These are phyloP conservation scores for Spodoptera litura DNA, from an alignment of 1,140 invertebrate genomes.

Conservation along the genomic window DNA sequence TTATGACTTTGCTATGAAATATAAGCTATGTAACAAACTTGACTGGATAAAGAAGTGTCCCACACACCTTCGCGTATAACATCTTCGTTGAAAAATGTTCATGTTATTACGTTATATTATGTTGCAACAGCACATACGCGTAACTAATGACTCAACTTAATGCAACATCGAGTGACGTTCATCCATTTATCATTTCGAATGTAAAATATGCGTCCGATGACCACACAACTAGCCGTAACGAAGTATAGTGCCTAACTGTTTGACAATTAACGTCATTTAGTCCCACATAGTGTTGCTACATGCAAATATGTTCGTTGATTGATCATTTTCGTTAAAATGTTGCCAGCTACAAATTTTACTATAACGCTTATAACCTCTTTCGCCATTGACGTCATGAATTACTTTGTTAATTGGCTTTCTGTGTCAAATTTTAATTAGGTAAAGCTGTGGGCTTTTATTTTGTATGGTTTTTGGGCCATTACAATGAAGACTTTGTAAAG, in stretches of 20 bases:
- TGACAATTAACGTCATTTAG: slow-evolving; percentile 48
- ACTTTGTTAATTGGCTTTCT: neutral
- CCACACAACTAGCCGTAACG: slow-evolving; percentile 39
- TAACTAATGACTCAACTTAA: slow-evolving; percentile 35
- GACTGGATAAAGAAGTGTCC: too few species aligned
- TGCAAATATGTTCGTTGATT: slow-evolving; percentile 26
- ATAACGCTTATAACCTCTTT: neutral
- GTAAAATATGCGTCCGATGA: slow-evolving; percentile 43
- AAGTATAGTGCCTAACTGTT: slow-evolving; percentile 42
- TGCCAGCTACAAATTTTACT: slow-evolving; percentile 1
- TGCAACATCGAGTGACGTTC: neutral
- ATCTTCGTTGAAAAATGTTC: too few species aligned
- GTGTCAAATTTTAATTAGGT: too few species aligned
- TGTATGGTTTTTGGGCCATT: too few species aligned
- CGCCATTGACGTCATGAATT: neutral
- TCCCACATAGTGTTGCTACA: slow-evolving; percentile 32
- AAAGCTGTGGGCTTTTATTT: too few species aligned
- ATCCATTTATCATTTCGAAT: slow-evolving; percentile 49
- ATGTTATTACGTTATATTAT: neutral
- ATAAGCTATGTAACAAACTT: too few species aligned
- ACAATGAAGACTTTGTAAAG: too few species aligned
- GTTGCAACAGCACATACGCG: slow-evolving; percentile 7
- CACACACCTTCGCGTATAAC: too few species aligned
- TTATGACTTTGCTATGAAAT: too few species aligned
- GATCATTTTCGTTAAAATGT: neutral